Base-by-base conservation (phyloP, 2,888 invertebrate species). In the Trachelus iudaicus region DNA sequence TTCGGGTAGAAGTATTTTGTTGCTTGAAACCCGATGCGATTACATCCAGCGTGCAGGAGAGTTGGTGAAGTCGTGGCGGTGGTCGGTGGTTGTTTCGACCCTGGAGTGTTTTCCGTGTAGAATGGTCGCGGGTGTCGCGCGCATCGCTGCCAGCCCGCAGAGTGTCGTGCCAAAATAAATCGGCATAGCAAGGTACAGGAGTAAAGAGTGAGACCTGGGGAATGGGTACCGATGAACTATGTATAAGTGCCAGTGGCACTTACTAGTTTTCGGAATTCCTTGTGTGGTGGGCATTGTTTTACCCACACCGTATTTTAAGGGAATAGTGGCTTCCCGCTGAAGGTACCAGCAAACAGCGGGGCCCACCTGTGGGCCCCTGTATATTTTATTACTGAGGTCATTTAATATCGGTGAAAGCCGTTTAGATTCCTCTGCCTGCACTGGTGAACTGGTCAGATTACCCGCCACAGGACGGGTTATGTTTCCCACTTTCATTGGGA, bases 401-500 rank as follows among this genome's bases (percentile, higher is more conserved):
- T 78, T 82, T 75, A 68, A n/a, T 34, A 69, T 33, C 73, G 75
- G 75, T 34, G 73, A 74, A 76, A 73, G 74, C 35, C 75, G 81
- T 73, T 78, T 79, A 79, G 79, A 69, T 77, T 77, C 69, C 73
- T 69, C 76, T 79, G 79, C 80, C 83, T 81, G 80, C 79, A 82
- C 83, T 82, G 85, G 83, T 83, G 83, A 80, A 83, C 82, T 85
- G 79, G 79, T 81, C 83, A 73, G 75, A 76, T 81, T 80, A 78
- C 84, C 87, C 89, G 87, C 87, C 87, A 90, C 89, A 88, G 83
- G 88, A 92, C 93, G 93, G 94, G 94, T 93, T 94, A 94, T 93
- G 94, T 94, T 93, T 93, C 93, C 93, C 92, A 95, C 95, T 94
- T 95, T 94, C 93, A 95, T 94, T 93, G 94, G 94, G 92, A 95